These are phyloP conservation scores for Corythornis leucogaster DNA, from an alignment of 2,797 vertebrate genomes.

Conservation along the genomic window DNA sequence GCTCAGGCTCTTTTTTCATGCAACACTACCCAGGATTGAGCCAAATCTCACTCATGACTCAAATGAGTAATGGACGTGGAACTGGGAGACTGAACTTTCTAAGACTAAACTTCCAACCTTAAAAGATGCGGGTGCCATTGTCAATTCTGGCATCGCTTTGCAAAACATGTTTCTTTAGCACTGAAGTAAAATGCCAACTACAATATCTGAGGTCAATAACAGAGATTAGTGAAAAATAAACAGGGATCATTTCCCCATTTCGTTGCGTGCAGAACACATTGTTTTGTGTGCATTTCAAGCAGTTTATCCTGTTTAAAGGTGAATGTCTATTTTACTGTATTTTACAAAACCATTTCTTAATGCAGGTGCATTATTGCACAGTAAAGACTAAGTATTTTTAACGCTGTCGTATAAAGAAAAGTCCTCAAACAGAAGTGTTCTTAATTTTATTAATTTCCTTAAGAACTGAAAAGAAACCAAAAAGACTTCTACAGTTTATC, in stretches of 20 bases:
- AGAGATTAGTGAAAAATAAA: neutral
- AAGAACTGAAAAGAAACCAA: neutral
- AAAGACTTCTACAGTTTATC: neutral
- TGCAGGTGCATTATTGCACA: neutral
- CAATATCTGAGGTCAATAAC: neutral
- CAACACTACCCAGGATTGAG: neutral
- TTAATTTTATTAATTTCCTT: neutral
- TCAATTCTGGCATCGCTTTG: neutral
- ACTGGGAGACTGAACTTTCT: neutral
- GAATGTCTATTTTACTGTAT: neutral
- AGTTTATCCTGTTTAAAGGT: neutral
- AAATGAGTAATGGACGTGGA: neutral
- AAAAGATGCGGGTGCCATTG: neutral
- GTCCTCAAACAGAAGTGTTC: neutral
- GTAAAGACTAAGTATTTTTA: neutral
- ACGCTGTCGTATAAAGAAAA: neutral
- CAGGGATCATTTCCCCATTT: neutral
- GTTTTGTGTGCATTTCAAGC: neutral
- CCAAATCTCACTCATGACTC: constrained; percentile 16
- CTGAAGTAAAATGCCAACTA: neutral
- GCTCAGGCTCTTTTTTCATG: neutral
- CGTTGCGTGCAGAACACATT: neutral
- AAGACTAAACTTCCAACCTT: neutral
- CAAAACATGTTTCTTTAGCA: neutral
- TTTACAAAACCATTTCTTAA: neutral